These are phyloP conservation scores for Narcine bancroftii DNA, from an alignment of 2,113 vertebrate species.

Conservation along the genomic window DNA sequence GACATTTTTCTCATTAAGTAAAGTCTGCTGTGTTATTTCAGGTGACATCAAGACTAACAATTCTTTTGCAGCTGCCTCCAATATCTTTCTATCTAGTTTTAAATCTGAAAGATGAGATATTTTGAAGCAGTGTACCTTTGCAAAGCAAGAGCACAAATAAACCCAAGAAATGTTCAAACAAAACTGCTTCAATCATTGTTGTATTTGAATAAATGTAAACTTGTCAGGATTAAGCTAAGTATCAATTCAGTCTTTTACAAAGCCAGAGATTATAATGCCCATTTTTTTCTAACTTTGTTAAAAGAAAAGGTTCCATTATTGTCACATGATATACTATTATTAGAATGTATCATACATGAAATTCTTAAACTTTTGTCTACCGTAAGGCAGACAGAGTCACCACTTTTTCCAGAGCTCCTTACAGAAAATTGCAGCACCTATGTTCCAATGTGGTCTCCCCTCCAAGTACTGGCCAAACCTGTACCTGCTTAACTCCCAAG, in stretches of 20 bases:
- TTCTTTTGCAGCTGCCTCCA: not conserved
- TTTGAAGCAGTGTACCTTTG: constrained; percentile 1
- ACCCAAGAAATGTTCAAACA: constrained; percentile 7
- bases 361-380: no score
- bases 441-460: no score
- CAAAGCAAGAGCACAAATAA: not conserved
- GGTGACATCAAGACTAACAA: constrained; percentile 10
- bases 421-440: no score
- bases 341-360: no score
- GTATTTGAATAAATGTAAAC: not conserved
- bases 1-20: not conserved
- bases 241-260: not conserved
- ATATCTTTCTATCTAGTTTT: not conserved
- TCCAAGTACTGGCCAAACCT: no score
- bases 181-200: constrained; percentile 2
- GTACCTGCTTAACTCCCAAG: no score
- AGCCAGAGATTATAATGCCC: not conserved
- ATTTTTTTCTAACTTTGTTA: not conserved
- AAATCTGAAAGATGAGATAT: not conserved
- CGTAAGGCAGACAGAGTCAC: no score
- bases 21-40: not conserved
- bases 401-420: no score
- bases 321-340: no score
- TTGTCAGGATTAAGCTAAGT: not conserved
- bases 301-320: no score